phyloP scores from a whole-genome alignment of 1,140 invertebrate species.

The Trachymyrmex septentrionalis region DNA sequence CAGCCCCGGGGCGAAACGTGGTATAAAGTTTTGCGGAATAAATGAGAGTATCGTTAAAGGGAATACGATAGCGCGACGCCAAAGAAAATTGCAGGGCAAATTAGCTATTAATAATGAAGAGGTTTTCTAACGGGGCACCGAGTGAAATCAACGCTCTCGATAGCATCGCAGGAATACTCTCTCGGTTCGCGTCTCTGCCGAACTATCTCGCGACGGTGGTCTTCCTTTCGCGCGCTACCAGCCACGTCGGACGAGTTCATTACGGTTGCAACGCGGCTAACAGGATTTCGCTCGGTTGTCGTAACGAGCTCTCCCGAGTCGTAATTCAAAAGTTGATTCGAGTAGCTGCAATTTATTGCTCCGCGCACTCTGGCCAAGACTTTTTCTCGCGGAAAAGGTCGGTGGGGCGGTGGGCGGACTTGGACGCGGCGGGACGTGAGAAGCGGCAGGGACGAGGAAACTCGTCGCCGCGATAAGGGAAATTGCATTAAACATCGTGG shows the following conservation, averaged over 20 bases:
- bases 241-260: slow-evolving; percentile 68
- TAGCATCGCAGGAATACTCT: neutral
- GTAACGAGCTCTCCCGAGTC: slow-evolving; percentile 68
- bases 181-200: neutral
- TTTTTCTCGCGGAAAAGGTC: slow-evolving; percentile 32
- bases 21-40: neutral
- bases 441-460: slow-evolving; percentile 15
- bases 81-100: neutral
- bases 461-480: slow-evolving; percentile 34
- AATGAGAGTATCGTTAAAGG: slow-evolving; percentile 17
- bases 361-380: slow-evolving; percentile 18
- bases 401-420: neutral
- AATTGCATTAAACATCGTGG: slow-evolving; percentile 67
- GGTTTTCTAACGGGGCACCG: slow-evolving; percentile 30
- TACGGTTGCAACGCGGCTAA: slow-evolving; percentile 70
- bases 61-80: slow-evolving; percentile 14
- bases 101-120: slow-evolving; percentile 44
- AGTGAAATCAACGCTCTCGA: slow-evolving; percentile 42
- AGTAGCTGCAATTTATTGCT: slow-evolving; percentile 65
- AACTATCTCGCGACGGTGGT: neutral
- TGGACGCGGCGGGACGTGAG: neutral
- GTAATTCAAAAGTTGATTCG: slow-evolving; percentile 76
- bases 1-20: neutral
- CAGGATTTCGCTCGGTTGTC: slow-evolving; percentile 62
- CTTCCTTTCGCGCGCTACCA: slow-evolving; percentile 47